These are phyloP conservation scores for Cyaniris semiargus DNA, from an alignment of 2,888 invertebrate species.

Conservation along the genomic window DNA sequence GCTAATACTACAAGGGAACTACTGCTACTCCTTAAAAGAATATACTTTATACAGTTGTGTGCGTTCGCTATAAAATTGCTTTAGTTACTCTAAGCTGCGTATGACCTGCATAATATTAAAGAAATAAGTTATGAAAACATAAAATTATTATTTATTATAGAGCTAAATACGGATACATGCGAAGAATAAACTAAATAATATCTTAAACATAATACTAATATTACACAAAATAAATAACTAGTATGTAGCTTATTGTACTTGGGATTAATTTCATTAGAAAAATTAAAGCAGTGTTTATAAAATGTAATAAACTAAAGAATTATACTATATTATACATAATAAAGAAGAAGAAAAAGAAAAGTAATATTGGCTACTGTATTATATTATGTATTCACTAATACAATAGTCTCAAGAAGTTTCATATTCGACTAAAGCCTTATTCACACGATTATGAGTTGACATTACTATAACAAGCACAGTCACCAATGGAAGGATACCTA, in stretches of 20 bases:
- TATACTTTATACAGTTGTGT: slow-evolving; percentile 24
- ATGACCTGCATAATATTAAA: background rate
- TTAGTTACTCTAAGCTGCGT: background rate
- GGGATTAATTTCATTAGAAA: slow-evolving; percentile 14
- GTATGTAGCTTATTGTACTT: background rate
- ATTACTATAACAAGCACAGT: background rate
- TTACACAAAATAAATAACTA: slow-evolving; percentile 1
- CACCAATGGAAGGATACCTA: background rate
- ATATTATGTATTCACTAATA: background rate
- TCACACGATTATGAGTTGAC: slow-evolving; percentile 4
- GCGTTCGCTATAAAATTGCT: slow-evolving; percentile 12
- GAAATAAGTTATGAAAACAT: background rate
- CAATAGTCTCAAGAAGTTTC: background rate
- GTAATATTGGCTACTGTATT: slow-evolving; percentile 3
- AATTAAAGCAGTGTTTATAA: slow-evolving; percentile 3
- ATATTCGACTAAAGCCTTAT: slow-evolving; percentile 6
- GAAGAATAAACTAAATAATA: background rate
- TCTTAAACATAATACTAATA: background rate
- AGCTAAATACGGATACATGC: background rate
- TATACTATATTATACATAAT: background rate
- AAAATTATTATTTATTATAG: background rate
- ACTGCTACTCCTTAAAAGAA: slow-evolving; percentile 19
- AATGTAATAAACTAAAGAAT: background rate
- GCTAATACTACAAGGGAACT: slow-evolving; percentile 30
- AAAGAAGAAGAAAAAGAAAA: background rate